Conservation (phyloP, 2,888 invertebrate genomes). For the Harpalus rubripes region DNA sequence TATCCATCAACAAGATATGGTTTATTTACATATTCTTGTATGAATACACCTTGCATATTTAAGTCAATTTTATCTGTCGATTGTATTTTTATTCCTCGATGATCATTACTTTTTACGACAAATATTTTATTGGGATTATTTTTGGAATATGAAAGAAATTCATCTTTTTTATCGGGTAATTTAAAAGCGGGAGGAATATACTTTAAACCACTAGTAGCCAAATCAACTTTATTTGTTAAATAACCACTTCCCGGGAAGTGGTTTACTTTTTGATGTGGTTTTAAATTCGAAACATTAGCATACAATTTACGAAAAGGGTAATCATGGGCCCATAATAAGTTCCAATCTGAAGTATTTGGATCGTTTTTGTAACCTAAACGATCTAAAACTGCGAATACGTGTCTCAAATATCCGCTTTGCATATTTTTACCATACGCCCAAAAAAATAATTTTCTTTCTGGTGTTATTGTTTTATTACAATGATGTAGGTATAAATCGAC, state of each 20-base stretch:
- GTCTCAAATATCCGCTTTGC: slow-evolving; percentile 86
- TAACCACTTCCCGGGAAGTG: slow-evolving; percentile 97
- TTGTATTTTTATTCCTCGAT: slow-evolving; percentile 90
- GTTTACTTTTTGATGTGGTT: slow-evolving; percentile 90
- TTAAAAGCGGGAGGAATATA: slow-evolving; percentile 94
- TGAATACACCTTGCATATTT: slow-evolving; percentile 86
- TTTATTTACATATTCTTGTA: slow-evolving; percentile 93
- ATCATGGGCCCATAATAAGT: slow-evolving; percentile 95
- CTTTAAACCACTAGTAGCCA: slow-evolving; percentile 88
- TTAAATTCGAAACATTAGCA: slow-evolving; percentile 80
- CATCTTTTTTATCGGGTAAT: slow-evolving; percentile 86
- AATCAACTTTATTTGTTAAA: slow-evolving; percentile 94
- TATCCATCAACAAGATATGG: slow-evolving; percentile 95
- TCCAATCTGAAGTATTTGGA: slow-evolving; percentile 84
- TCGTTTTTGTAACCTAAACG: slow-evolving; percentile 86
- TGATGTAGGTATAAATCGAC: slow-evolving; percentile 36
- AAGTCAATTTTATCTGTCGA: slow-evolving; percentile 86
- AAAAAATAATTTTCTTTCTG: slow-evolving; percentile 74
- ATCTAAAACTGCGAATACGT: slow-evolving; percentile 89
- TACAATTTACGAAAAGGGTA: slow-evolving; percentile 88
- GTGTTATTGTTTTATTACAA: slow-evolving; percentile 40
- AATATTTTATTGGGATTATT: slow-evolving; percentile 86
- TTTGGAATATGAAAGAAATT: slow-evolving; percentile 84
- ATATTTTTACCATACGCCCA: slow-evolving; percentile 82
- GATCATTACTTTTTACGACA: slow-evolving; percentile 95